Evolutionary conservation across 2,888 invertebrate genomes (phyloP), one percentile per base, ranked within the genome.

Genomic region (Pterostichus niger): DNA sequence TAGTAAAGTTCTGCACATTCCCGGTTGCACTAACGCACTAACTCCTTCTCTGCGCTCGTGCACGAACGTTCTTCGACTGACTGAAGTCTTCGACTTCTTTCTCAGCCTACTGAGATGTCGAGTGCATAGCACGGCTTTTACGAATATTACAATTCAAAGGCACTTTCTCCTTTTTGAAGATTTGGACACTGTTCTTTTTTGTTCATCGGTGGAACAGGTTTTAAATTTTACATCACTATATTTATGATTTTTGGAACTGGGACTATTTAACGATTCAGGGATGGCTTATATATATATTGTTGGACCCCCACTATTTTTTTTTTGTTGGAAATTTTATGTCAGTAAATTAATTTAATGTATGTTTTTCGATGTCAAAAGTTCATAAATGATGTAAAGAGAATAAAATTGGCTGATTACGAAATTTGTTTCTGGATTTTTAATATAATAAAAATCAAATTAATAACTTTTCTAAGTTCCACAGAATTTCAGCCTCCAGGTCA

Each of bases 81-180:
- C 15, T 71, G 44, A 71, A n/a, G 56, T 17, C 56, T 56, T 56
- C 17, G 56, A 56, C 11, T 49, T 40, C 49, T 49, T 49, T 49
- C 49, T 59, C 31, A 15, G 17, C 9, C 54, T 54, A 54, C n/a
- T 31, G 64, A 71, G 68, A 71, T 71, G 68, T 44, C 5, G 44
- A 71, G 68, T 44, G 68, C 44, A 17, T 71, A 17, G 44, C 44
- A 15, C 44, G 40, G 15, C 76, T 56, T 61, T 44, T 61, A 78
- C 78, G 59, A 59, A 59, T 59, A 61, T 56, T 17, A 56, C 59
- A 59, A 78, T 61, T 59, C 17, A 44, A 35, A 44, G 11, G 35
- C 6, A 77, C 78, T 78, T 78, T 78, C 78, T 78, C 78, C 56
- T 75, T 75, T 73, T 61, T 40, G 77, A 44, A 59, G 56, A 78